Conservation (phyloP, 2,113 vertebrate species). For the Isurus oxyrinchus region DNA sequence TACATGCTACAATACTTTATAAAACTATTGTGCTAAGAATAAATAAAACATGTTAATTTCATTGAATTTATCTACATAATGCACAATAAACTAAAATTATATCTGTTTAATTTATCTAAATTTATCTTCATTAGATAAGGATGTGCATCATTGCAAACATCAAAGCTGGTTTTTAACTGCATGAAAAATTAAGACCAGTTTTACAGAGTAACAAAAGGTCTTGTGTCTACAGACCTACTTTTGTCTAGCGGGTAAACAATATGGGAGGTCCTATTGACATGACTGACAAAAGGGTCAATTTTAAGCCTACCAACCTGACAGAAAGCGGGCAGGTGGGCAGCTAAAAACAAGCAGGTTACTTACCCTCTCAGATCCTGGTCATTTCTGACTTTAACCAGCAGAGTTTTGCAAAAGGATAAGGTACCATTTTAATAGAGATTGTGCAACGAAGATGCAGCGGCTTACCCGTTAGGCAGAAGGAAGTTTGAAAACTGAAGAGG, state of each 20-base stretch:
- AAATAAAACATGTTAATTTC: background rate
- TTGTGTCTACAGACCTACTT: background rate
- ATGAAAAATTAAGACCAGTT: background rate
- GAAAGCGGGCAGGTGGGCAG: background rate
- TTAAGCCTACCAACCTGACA: background rate
- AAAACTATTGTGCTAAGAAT: background rate
- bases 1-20: background rate
- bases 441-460: background rate
- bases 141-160: background rate
- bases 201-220: background rate
- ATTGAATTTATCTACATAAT: background rate
- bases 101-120: background rate
- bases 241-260: background rate
- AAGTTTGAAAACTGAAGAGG: background rate
- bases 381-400: background rate
- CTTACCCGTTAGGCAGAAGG: background rate
- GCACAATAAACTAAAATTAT: background rate
- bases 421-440: background rate
- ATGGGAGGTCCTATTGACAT: background rate
- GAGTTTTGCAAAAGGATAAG: background rate
- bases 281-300: background rate
- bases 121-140: background rate
- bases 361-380: background rate
- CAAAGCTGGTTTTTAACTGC: background rate
- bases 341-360: background rate